These are phyloP conservation scores for Corythucha ciliata DNA, from an alignment of 2,888 invertebrate genomes.

Conservation along the genomic window DNA sequence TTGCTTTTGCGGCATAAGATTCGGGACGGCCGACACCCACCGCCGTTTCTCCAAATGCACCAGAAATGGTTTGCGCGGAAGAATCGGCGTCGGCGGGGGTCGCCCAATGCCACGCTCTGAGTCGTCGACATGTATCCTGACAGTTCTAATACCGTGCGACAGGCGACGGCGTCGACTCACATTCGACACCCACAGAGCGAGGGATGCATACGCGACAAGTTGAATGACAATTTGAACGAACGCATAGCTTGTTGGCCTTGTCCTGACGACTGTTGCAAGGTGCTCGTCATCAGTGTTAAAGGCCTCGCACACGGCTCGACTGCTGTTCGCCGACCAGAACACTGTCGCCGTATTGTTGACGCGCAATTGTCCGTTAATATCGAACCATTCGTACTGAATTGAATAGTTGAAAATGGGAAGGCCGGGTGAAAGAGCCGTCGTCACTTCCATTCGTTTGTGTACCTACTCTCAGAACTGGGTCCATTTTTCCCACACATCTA, in stretches of 20 bases:
- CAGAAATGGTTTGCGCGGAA: no score
- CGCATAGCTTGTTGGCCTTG: no score
- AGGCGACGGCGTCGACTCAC: conserved; percentile 6
- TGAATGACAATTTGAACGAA: conserved; percentile 18
- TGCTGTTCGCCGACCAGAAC: conserved; percentile 26
- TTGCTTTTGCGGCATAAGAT: conserved; percentile 20
- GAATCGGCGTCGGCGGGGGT: conserved; percentile 4
- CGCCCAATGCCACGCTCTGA: no score
- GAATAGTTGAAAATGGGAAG: conserved; percentile 24
- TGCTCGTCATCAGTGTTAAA: background rate
- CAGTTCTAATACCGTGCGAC: conserved; percentile 7
- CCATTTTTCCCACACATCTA: conserved; percentile 16
- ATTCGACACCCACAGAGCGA: conserved; percentile 20
- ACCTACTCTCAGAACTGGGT: conserved; percentile 8
- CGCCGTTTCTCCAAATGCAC: no score
- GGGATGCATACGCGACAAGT: conserved; percentile 17
- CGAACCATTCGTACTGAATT: conserved; percentile 32
- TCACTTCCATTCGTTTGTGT: background rate
- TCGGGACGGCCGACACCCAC: conserved; percentile 22
- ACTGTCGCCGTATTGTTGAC: conserved; percentile 30
- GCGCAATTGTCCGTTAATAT: conserved; percentile 26
- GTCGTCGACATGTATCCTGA: no score
- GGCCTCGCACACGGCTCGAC: conserved; percentile 30
- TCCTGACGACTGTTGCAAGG: background rate
- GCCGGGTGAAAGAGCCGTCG: no score